Conservation (phyloP, 2,797 vertebrate species). For the Microtus californicus region DNA sequence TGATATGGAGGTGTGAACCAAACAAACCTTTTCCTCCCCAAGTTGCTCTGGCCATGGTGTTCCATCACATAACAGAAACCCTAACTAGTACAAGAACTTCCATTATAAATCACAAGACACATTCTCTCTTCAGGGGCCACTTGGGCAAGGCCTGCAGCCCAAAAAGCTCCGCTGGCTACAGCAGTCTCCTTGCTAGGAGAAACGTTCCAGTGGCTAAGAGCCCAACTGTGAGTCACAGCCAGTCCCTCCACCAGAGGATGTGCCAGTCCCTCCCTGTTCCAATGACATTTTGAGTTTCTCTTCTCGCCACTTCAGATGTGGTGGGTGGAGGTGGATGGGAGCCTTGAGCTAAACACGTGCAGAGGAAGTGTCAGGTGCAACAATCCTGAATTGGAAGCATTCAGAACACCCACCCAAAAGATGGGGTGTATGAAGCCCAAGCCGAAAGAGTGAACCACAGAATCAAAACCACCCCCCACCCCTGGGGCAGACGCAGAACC, state of each 20-base stretch:
- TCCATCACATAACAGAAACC: neutral
- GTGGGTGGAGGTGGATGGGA: constrained; percentile 52
- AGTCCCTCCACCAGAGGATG: neutral
- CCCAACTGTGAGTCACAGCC: constrained; percentile 23
- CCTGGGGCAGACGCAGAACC: neutral
- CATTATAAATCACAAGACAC: fast-evolving
- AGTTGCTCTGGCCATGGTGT: neutral
- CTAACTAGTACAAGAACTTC: neutral
- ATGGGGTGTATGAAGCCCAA: neutral
- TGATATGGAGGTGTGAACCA: neutral
- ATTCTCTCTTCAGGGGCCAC: neutral
- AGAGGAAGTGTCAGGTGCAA: constrained; percentile 60
- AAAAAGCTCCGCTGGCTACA: neutral
- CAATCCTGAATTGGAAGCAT: neutral
- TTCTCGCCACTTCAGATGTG: neutral
- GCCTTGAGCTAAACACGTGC: neutral
- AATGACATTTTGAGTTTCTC: neutral
- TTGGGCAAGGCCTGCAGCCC: neutral
- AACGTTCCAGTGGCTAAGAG: neutral
- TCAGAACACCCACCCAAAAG: constrained; percentile 47
- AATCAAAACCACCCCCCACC: neutral
- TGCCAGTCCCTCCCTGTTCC: neutral
- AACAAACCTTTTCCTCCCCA: neutral
- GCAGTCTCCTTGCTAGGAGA: neutral
- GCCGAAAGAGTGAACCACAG: neutral